Evolutionary conservation across 2,113 vertebrate species (phyloP), one percentile per base, ranked within the genome.

Genomic region (Indicator indicator): DNA sequence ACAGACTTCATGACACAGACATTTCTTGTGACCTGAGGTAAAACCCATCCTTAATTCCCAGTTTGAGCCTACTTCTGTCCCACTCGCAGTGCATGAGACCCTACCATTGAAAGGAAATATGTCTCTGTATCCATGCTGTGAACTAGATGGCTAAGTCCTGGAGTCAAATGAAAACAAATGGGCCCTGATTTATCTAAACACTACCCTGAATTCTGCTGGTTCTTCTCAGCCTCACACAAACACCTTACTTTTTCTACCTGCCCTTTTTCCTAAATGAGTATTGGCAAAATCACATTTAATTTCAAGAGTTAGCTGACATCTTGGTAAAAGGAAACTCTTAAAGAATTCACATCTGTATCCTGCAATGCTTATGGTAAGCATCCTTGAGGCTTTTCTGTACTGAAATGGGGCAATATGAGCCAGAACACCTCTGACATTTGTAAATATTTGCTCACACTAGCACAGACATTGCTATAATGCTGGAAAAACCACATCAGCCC

Each of bases 401-500:
- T 77, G 68, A 91, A 96, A 95, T 48, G 65, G 40, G 3, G 3
- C 38, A 60, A 28, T 46, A 28, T 16, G 71, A 91, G 36, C 18
- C 73, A 80, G 65, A 93, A 71, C 69, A 93, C 44, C 80, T 83
- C 79, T 60, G 65, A 75, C 70, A 83, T 93, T 93, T 88, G 88
- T 78, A 95, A 93, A 91, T 78, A 86, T 93, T 94, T 94, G 65
- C 79, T 95, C 83, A 69, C 63, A 69, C 33, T 60, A 83, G 65
- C 71, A 60, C 62, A 86, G 81, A 68, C 86, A 55, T 81, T 81
- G 76, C 76, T 95, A 88, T 90, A 90, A 91, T 90, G 36, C 48
- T 72, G 83, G 42, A 74, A 54, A 88, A 79, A 85, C 38, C 44
- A 86, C 69, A 93, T 69, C 50, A 86, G 33, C 62, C 70, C 90